phyloP scores from a whole-genome alignment of 2,797 vertebrate species.

The Galaxias olidus region DNA sequence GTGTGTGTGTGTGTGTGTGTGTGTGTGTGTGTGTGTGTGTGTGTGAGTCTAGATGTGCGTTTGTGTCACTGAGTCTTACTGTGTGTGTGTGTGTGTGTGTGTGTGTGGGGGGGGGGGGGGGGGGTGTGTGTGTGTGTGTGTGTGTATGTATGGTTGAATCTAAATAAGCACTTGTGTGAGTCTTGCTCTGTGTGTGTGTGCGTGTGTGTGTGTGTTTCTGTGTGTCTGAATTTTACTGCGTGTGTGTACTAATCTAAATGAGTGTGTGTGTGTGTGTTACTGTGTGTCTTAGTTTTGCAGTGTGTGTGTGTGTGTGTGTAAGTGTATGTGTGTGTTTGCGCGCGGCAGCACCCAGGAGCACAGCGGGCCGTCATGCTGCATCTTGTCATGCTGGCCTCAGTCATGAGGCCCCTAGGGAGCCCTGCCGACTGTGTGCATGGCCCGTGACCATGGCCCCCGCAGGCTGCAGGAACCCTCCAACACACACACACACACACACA shows the following conservation, averaged over 20 bases:
- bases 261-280: conserved; percentile 4
- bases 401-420: conserved; percentile 73
- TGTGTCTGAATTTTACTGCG: conserved; percentile 15
- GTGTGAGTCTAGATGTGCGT: conserved; percentile 33
- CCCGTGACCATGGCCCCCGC: conserved; percentile 76
- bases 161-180: neutral
- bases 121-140: conserved; percentile 12
- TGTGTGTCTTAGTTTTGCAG: neutral
- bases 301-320: neutral
- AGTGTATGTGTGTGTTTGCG: conserved; percentile 31
- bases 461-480: conserved; percentile 62
- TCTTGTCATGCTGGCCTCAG: conserved; percentile 76
- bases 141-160: neutral
- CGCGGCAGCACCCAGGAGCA: conserved; percentile 64
- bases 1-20: conserved; percentile 6
- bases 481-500: conserved; percentile 24
- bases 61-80: conserved; percentile 10
- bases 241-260: conserved; percentile 30
- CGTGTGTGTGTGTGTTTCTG: conserved; percentile 12
- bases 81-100: neutral
- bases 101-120: too few relatives aligned
- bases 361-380: conserved; percentile 76
- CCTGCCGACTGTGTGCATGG: conserved; percentile 74
- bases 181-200: conserved; percentile 2
- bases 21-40: conserved; percentile 2